A percentile compares a stretch with the other conserved stretches of the same genome.
These are phyloP conservation scores for Mesembrinibis cayennensis DNA, from an alignment of 2,113 vertebrate genomes.

Conservation along the genomic window DNA sequence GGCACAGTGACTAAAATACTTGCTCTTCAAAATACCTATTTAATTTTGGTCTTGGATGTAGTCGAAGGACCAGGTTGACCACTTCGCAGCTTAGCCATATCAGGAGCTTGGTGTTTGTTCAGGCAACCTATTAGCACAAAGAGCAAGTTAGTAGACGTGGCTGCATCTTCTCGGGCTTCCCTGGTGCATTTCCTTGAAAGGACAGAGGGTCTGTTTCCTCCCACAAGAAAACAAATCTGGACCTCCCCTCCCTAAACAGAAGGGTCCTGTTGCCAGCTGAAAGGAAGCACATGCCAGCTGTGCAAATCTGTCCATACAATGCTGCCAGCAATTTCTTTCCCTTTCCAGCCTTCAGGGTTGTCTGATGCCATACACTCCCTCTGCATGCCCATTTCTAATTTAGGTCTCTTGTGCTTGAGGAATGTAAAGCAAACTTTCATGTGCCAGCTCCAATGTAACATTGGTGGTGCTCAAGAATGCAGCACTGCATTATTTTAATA, in stretches of 20 bases:
- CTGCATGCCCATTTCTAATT: conserved; percentile 9
- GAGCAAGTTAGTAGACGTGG: not conserved
- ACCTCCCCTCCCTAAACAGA: not conserved
- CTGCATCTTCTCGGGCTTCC: not conserved
- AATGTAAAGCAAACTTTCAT: not conserved
- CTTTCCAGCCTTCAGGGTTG: not conserved
- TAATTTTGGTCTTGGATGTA: not conserved
- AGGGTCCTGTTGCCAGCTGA: conserved; percentile 25
- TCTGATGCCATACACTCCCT: not conserved
- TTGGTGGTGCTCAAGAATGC: not conserved
- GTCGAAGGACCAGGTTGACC: not conserved
- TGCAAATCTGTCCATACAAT: conserved; percentile 32
- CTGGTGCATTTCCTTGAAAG: not conserved
- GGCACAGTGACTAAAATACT: not conserved
- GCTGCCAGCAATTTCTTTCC: conserved; percentile 29
- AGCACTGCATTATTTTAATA: not conserved
- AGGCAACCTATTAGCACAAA: not conserved
- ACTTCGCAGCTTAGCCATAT: not conserved
- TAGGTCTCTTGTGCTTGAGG: not conserved
- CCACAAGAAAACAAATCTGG: not conserved
- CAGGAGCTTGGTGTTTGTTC: conserved; percentile 1
- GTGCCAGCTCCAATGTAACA: not conserved
- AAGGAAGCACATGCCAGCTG: conserved; percentile 24
- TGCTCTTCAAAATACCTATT: not conserved
- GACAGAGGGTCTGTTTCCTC: not conserved